phyloP scores from a whole-genome alignment of 1,140 invertebrate species.

The Stratiolaelaps scimitus region DNA sequence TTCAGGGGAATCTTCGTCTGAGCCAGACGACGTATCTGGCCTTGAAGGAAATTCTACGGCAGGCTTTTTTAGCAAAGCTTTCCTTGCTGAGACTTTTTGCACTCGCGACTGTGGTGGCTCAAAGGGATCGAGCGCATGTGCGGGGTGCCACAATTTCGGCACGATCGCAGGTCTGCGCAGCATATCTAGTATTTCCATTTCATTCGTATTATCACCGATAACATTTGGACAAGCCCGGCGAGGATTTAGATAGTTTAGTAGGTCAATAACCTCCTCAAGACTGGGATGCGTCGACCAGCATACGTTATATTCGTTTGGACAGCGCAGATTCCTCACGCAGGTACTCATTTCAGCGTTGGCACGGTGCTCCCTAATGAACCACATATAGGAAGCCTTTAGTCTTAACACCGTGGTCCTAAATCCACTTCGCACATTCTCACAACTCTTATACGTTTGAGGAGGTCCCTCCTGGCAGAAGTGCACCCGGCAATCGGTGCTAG shows the following conservation, averaged over 20 bases:
- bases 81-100: no score
- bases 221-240: neutral
- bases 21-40: no score
- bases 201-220: neutral
- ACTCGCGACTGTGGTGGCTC: no score
- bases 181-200: neutral
- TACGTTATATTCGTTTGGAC: neutral
- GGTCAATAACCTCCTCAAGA: neutral
- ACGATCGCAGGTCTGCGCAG: neutral
- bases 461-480: slow-evolving; percentile 16
- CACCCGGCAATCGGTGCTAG: neutral
- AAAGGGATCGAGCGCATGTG: neutral
- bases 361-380: neutral
- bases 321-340: neutral
- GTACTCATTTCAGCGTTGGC: neutral
- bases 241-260: slow-evolving; percentile 16
- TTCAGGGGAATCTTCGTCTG: no score
- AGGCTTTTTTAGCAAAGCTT: no score
- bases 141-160: neutral
- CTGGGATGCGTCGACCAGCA: slow-evolving; percentile 27
- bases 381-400: neutral
- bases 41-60: no score
- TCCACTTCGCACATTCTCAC: neutral
- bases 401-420: neutral
- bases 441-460: neutral